Percentiles rank a stretch among this genome's conserved stretches.
phyloP scores from a whole-genome alignment of 2,797 vertebrate genomes.

The Crocidura indochinensis region DNA sequence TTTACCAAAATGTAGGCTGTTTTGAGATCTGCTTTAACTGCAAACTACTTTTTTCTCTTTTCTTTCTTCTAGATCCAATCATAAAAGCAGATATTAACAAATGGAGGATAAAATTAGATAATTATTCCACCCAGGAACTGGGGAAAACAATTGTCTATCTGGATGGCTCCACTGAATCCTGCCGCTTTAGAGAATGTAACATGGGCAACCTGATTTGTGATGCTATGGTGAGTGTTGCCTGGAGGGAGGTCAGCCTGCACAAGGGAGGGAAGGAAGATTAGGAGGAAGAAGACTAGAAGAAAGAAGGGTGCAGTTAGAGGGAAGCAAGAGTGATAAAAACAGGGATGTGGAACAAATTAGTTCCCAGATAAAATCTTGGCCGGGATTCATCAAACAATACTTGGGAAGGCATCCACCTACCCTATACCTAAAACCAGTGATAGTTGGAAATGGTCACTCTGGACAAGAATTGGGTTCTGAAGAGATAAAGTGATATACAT shows the following conservation, averaged over 20 bases:
- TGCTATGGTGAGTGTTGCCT: conserved; percentile 92
- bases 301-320: neutral
- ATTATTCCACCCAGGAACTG: conserved; percentile 92
- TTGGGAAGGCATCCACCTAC: neutral
- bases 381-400: neutral
- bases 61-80: conserved; percentile 89
- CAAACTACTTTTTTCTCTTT: conserved; percentile 11
- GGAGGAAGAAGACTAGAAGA: too few relatives aligned
- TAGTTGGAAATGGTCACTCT: too few relatives aligned
- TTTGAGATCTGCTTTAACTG: neutral
- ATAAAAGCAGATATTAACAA: conserved; percentile 92
- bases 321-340: neutral
- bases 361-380: neutral
- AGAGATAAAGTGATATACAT: too few relatives aligned
- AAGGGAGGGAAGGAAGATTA: too few relatives aligned
- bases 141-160: conserved; percentile 95
- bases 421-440: too few relatives aligned
- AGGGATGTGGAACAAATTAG: neutral
- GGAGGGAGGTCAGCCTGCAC: neutral
- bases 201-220: conserved; percentile 97
- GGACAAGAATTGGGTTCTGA: too few relatives aligned
- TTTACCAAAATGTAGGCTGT: conserved; percentile 24
- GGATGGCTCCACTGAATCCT: conserved; percentile 92
- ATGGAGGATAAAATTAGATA: conserved; percentile 92
- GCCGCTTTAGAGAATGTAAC: conserved; percentile 96